These are phyloP conservation scores for Leptinotarsa juncta DNA, from an alignment of 2,888 invertebrate species.

Conservation along the genomic window DNA sequence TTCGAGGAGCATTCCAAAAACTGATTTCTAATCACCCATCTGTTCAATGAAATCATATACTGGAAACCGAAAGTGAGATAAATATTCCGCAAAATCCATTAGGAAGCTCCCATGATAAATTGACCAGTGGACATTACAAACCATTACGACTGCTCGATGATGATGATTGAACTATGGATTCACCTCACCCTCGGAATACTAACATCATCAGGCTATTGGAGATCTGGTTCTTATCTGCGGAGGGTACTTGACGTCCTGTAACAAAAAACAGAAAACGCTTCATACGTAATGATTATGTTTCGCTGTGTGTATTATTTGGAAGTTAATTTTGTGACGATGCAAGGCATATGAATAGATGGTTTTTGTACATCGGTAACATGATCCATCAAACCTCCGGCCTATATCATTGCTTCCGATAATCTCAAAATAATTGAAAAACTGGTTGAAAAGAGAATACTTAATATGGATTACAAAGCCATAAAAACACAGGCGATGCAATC, in stretches of 20 bases:
- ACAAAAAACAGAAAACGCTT: conserved; percentile 47
- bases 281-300: conserved; percentile 17
- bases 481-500: too few species aligned
- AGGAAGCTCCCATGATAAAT: conserved; percentile 61
- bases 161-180: conserved; percentile 63
- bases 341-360: too few species aligned
- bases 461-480: too few species aligned
- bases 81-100: conserved; percentile 61
- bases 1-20: neutral
- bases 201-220: conserved; percentile 60
- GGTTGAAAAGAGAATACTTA: too few species aligned
- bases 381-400: too few species aligned
- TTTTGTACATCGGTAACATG: too few species aligned
- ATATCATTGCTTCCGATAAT: too few species aligned
- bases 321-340: too few species aligned
- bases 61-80: conserved; percentile 56
- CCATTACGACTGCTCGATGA: conserved; percentile 66
- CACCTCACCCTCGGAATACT: conserved; percentile 61
- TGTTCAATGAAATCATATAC: conserved; percentile 48
- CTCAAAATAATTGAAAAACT: too few species aligned
- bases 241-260: conserved; percentile 48
- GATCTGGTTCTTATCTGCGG: conserved; percentile 54
- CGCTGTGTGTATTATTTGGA: too few species aligned
- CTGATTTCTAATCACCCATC: conserved; percentile 37
- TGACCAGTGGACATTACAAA: conserved; percentile 64